These are phyloP conservation scores for Periophthalmodon schlosseri DNA, from an alignment of 2,113 vertebrate species.

Conservation along the genomic window DNA sequence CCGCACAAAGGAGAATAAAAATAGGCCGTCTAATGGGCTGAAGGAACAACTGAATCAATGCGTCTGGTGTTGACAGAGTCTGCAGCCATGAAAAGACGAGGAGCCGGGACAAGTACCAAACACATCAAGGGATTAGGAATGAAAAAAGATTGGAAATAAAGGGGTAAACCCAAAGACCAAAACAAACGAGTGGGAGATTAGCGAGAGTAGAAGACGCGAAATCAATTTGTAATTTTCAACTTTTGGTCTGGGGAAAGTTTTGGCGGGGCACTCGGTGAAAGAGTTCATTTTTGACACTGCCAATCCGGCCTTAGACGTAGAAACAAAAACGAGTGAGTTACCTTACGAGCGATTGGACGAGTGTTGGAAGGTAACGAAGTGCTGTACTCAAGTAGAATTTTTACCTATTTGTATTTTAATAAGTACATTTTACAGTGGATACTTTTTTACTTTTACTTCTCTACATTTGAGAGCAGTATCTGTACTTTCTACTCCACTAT, in stretches of 20 bases:
- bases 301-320: neutral
- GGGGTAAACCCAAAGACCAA: neutral
- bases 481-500: too few species aligned
- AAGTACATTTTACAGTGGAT: too few species aligned
- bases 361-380: too few species aligned
- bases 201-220: conserved; percentile 31
- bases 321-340: neutral
- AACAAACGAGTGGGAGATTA: conserved; percentile 26
- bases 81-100: conserved; percentile 27
- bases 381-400: too few species aligned
- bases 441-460: too few species aligned
- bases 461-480: too few species aligned
- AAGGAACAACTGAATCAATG: conserved; percentile 50
- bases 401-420: too few species aligned
- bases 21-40: conserved; percentile 18
- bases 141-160: conserved; percentile 25
- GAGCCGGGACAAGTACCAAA: conserved; percentile 23
- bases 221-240: conserved; percentile 60
- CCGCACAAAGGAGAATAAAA: neutral
- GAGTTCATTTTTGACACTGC: conserved; percentile 8
- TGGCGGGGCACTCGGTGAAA: neutral
- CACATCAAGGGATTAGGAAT: conserved; percentile 41
- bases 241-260: conserved; percentile 37
- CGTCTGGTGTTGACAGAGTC: conserved; percentile 46
- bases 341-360: neutral